phyloP scores from a whole-genome alignment of 1,140 invertebrate species.

The Caenorhabditis remanei region DNA sequence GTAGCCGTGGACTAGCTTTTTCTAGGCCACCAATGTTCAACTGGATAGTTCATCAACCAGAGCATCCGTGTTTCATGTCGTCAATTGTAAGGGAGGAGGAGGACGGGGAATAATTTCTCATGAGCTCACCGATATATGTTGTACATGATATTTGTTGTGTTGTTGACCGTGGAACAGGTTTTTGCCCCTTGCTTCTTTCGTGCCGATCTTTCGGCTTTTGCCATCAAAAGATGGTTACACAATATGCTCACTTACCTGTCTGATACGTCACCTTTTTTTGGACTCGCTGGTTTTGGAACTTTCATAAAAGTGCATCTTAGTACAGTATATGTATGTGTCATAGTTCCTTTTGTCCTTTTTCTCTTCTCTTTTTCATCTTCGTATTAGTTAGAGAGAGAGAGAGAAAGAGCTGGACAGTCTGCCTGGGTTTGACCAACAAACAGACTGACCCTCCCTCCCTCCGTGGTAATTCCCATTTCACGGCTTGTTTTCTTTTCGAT shows the following conservation, averaged over 20 bases:
- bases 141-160: constrained; percentile 31
- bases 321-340: too few species aligned
- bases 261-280: constrained; percentile 11
- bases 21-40: background rate
- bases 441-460: background rate
- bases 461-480: constrained; percentile 52
- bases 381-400: too few species aligned
- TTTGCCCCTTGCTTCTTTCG: background rate
- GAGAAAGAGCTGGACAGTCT: background rate
- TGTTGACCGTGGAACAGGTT: background rate
- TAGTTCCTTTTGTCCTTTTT: too few species aligned
- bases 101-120: background rate
- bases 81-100: background rate
- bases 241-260: background rate
- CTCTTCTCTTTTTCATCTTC: too few species aligned
- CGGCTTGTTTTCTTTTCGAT: background rate
- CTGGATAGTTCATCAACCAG: background rate
- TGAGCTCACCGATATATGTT: background rate
- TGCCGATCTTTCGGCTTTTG: constrained; percentile 18
- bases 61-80: constrained; percentile 14
- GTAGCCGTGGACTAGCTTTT: background rate
- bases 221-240: background rate
- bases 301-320: too few species aligned
- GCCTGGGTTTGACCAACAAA: constrained; percentile 13
- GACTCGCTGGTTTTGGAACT: background rate